Evolutionary conservation across 2,797 vertebrate species (phyloP).

Genomic region (Halcyon leucocephala): DNA sequence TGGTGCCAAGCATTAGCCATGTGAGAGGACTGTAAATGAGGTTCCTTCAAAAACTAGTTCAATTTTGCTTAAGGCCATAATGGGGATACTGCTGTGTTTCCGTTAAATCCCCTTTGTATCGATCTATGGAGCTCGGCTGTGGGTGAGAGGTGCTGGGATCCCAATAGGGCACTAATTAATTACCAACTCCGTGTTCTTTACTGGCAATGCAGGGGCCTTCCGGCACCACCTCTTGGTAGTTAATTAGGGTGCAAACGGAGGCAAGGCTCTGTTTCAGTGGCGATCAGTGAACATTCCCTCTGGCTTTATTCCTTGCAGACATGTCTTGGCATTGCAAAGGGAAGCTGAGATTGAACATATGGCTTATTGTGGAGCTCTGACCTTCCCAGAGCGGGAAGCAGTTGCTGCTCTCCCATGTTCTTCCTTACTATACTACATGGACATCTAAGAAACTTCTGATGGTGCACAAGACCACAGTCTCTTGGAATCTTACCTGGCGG

Average conservation of each 20-base stretch:
- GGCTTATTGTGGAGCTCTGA: conserved; percentile 35
- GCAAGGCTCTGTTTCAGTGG: neutral
- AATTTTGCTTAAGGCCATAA: neutral
- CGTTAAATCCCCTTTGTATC: neutral
- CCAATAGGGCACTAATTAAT: conserved; percentile 36
- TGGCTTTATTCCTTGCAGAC: conserved; percentile 48
- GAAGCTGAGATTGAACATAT: conserved; percentile 53
- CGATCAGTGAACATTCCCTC: neutral
- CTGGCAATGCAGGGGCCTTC: neutral
- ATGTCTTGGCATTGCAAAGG: neutral
- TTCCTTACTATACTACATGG: neutral
- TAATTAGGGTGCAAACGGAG: conserved; percentile 43
- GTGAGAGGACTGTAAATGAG: neutral
- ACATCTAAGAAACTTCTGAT: neutral
- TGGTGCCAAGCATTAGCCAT: neutral
- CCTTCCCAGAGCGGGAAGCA: neutral
- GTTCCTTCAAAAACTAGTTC: neutral
- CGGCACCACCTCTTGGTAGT: neutral
- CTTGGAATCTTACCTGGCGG: neutral
- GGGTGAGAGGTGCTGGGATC: neutral
- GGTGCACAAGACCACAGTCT: neutral
- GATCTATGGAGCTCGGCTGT: neutral
- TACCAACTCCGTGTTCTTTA: neutral
- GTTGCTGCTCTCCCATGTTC: neutral
- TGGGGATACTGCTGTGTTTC: neutral